Conservation (phyloP, 2,888 invertebrate genomes). For the Pristionchus fissidentatus region DNA sequence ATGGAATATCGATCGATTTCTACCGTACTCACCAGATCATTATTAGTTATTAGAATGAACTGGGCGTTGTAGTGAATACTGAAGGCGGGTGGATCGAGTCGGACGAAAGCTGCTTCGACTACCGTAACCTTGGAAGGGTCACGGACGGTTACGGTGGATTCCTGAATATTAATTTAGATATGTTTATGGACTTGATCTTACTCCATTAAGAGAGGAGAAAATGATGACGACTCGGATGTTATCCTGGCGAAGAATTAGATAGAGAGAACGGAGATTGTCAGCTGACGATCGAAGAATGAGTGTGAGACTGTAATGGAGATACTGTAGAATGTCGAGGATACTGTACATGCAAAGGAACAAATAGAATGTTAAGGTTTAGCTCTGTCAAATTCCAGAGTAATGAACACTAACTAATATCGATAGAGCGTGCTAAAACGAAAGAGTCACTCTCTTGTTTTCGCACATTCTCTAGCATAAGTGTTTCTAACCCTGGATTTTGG, state of each 20-base stretch:
- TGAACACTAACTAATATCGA: too few species aligned
- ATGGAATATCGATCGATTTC: neutral
- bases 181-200: neutral
- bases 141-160: neutral
- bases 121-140: neutral
- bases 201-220: neutral
- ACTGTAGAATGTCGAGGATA: neutral
- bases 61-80: neutral
- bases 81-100: neutral
- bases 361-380: neutral
- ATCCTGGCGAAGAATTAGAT: conserved; percentile 2
- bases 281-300: neutral
- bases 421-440: too few species aligned
- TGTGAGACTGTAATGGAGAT: neutral
- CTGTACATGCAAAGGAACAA: neutral
- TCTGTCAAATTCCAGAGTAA: too few species aligned
- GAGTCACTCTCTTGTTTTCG: too few species aligned
- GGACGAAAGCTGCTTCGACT: neutral
- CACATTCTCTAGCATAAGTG: too few species aligned
- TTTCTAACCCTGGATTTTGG: too few species aligned
- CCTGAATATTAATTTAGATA: neutral
- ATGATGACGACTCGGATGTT: neutral
- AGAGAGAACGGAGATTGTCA: neutral
- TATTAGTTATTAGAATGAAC: neutral
- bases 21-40: neutral